Percentiles rank a stretch among this genome's conserved stretches.
Conservation (phyloP, 53 echinoderm and acorn worm species). For the Pentamera pediparva region DNA sequence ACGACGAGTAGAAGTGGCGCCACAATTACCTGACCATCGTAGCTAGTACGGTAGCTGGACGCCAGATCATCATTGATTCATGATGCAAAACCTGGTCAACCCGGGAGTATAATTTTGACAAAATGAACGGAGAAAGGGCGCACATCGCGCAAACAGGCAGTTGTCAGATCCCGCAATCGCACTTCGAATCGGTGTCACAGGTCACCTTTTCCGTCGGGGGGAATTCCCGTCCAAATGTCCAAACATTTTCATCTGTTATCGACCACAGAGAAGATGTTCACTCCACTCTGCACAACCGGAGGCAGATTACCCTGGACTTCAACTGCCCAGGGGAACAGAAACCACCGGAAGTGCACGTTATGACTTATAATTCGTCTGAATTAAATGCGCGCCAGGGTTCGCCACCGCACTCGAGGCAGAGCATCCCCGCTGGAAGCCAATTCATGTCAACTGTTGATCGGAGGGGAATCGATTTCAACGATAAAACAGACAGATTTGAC, state of each 20-base stretch:
- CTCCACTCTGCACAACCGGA: no score
- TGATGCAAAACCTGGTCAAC: no score
- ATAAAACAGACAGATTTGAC: constrained; percentile 28
- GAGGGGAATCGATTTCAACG: not conserved
- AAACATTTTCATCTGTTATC: not conserved
- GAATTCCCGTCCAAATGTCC: not conserved
- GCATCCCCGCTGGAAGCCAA: not conserved
- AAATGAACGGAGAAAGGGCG: no score
- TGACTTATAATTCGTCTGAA: not conserved
- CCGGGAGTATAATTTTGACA: no score
- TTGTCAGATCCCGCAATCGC: not conserved
- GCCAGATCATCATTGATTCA: no score
- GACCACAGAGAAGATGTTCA: not conserved
- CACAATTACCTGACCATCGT: no score
- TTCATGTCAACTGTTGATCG: not conserved
- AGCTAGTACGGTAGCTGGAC: no score
- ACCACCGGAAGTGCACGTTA: constrained; percentile 1
- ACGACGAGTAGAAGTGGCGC: no score
- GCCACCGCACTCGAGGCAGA: not conserved
- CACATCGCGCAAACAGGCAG: no score
- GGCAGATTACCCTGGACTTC: constrained; percentile 1
- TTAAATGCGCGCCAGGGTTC: not conserved
- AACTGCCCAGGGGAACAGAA: not conserved
- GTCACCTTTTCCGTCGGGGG: constrained; percentile 6
- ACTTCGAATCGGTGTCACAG: not conserved